A percentile compares a stretch with the other conserved stretches of the same genome.
These are phyloP conservation scores for Marmota flaviventris DNA, from an alignment of 2,113 vertebrate genomes.

Conservation along the genomic window DNA sequence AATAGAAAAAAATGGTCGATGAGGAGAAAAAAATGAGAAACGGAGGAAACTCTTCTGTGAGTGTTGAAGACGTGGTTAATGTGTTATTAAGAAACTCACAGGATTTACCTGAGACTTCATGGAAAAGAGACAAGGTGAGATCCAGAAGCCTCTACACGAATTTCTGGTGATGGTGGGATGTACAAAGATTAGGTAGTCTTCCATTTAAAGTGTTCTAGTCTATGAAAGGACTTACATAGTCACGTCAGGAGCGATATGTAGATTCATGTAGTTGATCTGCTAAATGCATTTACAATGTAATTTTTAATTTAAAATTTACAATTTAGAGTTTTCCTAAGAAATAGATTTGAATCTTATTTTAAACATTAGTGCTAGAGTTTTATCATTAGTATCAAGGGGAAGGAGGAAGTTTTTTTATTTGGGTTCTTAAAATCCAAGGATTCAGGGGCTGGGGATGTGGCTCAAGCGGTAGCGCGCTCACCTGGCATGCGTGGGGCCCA, in stretches of 20 bases:
- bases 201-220: background rate
- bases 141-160: background rate
- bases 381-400: slow-evolving; percentile 1
- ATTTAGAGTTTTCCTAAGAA: background rate
- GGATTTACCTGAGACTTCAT: background rate
- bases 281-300: background rate
- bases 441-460: background rate
- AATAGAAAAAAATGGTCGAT: background rate
- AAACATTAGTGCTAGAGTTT: background rate
- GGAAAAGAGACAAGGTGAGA: background rate
- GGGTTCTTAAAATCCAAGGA: background rate
- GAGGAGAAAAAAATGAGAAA: background rate
- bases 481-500: rapidly evolving
- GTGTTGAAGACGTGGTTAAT: background rate
- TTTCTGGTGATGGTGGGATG: background rate
- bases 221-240: background rate
- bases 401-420: slow-evolving; percentile 41
- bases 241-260: background rate
- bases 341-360: background rate
- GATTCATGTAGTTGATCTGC: background rate
- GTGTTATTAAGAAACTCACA: background rate
- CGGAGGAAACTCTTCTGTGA: background rate
- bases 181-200: background rate
- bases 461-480: no score
- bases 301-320: slow-evolving; percentile 50